A percentile compares a stretch with the other conserved stretches of the same genome.
These are phyloP conservation scores for Zonitis immaculata DNA, from an alignment of 2,888 invertebrate species.

Conservation along the genomic window DNA sequence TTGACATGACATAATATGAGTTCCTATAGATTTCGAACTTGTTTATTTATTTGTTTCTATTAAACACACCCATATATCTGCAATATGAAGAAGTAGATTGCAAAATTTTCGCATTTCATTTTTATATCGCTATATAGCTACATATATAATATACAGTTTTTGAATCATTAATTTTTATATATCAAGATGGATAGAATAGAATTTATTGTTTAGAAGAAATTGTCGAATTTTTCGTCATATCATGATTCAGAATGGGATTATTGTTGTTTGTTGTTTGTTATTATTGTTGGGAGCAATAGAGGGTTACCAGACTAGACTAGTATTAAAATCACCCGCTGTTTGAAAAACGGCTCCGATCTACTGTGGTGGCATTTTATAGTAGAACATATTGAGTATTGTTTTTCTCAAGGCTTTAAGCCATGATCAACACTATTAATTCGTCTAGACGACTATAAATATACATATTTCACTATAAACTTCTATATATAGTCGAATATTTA, in stretches of 20 bases:
- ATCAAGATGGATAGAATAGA: no score
- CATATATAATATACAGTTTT: no score
- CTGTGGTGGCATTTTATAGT: slow-evolving; percentile 19
- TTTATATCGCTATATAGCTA: no score
- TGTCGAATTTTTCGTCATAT: background rate
- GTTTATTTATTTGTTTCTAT: no score
- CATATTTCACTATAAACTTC: slow-evolving; percentile 12
- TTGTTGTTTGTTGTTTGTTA: background rate
- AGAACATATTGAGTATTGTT: slow-evolving; percentile 19
- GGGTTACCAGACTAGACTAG: slow-evolving; percentile 17
- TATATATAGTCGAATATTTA: background rate
- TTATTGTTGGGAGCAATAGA: slow-evolving; percentile 1
- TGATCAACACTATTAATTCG: slow-evolving; percentile 19
- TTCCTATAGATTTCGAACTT: no score
- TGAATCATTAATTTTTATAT: no score
- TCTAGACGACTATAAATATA: slow-evolving; percentile 26
- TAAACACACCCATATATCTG: no score
- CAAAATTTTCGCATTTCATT: no score
- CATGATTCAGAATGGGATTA: background rate
- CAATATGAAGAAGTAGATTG: no score
- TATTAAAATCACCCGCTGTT: slow-evolving; percentile 35
- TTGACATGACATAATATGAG: no score
- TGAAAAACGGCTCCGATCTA: slow-evolving; percentile 26
- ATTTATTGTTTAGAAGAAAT: slow-evolving; percentile 5
- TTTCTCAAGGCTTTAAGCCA: slow-evolving; percentile 11